Evolutionary conservation across 2,113 vertebrate genomes (phyloP).

Genomic region (Mixornis gularis): DNA sequence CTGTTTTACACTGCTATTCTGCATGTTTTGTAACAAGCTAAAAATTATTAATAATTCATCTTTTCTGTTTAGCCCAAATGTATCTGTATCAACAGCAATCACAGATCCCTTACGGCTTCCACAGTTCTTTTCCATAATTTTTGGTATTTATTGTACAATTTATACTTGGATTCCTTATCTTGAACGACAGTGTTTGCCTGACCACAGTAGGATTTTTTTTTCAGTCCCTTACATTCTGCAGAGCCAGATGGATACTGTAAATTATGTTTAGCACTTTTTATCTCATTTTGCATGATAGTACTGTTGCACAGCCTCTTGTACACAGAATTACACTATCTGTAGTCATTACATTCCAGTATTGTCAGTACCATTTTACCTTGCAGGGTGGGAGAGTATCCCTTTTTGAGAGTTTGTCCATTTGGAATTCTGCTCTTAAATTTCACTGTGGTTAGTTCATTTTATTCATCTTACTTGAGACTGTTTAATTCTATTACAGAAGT

Average conservation of each 20-base stretch:
- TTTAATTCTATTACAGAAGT: conserved; percentile 15
- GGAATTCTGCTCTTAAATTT: neutral
- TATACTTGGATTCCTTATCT: neutral
- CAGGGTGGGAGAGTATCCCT: neutral
- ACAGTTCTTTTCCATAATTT: neutral
- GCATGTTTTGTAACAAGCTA: conserved; percentile 15
- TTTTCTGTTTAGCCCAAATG: conserved; percentile 6
- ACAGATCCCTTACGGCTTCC: neutral
- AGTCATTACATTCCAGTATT: neutral
- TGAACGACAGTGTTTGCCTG: neutral
- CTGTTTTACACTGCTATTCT: neutral
- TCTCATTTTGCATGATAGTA: neutral
- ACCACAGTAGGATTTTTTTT: neutral
- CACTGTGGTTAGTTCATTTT: neutral
- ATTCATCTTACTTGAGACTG: neutral
- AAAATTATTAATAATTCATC: conserved; percentile 35
- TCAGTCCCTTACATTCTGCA: neutral
- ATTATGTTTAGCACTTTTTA: neutral
- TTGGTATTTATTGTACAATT: neutral
- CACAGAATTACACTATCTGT: neutral
- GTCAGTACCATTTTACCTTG: neutral
- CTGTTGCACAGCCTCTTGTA: neutral
- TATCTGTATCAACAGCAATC: conserved; percentile 8
- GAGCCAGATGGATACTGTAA: neutral
- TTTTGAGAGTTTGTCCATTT: neutral